Percentiles rank a stretch among this genome's conserved stretches.
Evolutionary conservation across 2,888 invertebrate genomes (phyloP).

Genomic region (Volucella bombylans): DNA sequence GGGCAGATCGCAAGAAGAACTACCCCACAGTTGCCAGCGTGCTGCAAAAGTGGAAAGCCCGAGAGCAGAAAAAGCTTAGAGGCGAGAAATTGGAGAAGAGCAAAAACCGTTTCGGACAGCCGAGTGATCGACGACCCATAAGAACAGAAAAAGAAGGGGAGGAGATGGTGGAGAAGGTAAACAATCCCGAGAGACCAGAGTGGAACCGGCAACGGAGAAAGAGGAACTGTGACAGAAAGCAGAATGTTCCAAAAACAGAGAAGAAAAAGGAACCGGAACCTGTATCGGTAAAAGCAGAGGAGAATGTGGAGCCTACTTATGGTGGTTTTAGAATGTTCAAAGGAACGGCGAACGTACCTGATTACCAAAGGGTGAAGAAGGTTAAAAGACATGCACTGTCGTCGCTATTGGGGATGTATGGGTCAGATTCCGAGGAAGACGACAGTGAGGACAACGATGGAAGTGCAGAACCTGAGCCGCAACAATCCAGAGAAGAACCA

Average conservation of each 20-base stretch:
- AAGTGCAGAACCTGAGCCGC: slow-evolving; percentile 12
- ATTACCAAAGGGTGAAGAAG: slow-evolving; percentile 76
- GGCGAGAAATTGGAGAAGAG: slow-evolving; percentile 87
- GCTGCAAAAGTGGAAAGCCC: slow-evolving; percentile 85
- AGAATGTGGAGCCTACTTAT: slow-evolving; percentile 6
- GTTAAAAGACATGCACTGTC: slow-evolving; percentile 75
- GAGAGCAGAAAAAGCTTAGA: slow-evolving; percentile 87
- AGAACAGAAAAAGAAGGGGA: slow-evolving; percentile 34
- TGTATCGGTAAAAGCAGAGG: background rate
- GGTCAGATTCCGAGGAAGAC: slow-evolving; percentile 77
- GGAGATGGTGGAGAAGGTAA: background rate
- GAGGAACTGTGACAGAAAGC: slow-evolving; percentile 23
- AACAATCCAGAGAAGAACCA: slow-evolving; percentile 50
- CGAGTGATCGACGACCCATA: slow-evolving; percentile 79
- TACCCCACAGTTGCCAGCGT: slow-evolving; percentile 89
- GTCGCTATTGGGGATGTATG: slow-evolving; percentile 80
- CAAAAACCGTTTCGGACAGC: slow-evolving; percentile 82
- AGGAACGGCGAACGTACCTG: slow-evolving; percentile 77
- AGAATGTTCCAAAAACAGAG: background rate
- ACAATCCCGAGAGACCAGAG: background rate
- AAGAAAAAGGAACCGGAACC: background rate
- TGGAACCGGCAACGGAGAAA: slow-evolving; percentile 29
- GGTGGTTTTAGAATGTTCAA: slow-evolving; percentile 75
- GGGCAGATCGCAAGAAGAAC: slow-evolving; percentile 89
- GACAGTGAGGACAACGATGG: slow-evolving; percentile 58